Conservation (phyloP, 2,797 vertebrate genomes). For the Graptemys geographica region DNA sequence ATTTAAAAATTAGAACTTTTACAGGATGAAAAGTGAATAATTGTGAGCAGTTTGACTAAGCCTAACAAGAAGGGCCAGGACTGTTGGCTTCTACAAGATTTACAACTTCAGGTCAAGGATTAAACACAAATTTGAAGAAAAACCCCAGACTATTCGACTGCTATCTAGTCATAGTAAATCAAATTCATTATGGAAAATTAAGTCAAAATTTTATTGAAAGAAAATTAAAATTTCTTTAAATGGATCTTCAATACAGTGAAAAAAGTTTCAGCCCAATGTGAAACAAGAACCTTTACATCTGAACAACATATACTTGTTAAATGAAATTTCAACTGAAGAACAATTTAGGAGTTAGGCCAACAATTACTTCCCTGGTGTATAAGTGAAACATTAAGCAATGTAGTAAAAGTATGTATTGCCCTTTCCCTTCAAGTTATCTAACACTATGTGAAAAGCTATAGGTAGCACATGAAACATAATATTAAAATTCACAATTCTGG, state of each 20-base stretch:
- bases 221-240: not conserved
- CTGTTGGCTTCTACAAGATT: not conserved
- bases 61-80: not conserved
- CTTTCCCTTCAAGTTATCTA: not conserved
- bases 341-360: not conserved
- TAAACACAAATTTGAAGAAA: not conserved
- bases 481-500: not conserved
- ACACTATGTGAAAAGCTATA: not conserved
- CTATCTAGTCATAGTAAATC: not conserved
- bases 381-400: not conserved
- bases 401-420: not conserved
- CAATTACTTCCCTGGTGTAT: accelerated
- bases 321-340: not conserved
- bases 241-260: not conserved
- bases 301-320: not conserved
- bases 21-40: not conserved
- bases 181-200: not conserved
- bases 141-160: not conserved
- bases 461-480: not conserved
- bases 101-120: not conserved
- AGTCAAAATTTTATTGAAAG: not conserved
- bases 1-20: not conserved
- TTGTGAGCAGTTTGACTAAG: not conserved
- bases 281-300: accelerated
- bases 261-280: not conserved